phyloP scores from a whole-genome alignment of 2,113 vertebrate species.

The Xyrauchen texanus region DNA sequence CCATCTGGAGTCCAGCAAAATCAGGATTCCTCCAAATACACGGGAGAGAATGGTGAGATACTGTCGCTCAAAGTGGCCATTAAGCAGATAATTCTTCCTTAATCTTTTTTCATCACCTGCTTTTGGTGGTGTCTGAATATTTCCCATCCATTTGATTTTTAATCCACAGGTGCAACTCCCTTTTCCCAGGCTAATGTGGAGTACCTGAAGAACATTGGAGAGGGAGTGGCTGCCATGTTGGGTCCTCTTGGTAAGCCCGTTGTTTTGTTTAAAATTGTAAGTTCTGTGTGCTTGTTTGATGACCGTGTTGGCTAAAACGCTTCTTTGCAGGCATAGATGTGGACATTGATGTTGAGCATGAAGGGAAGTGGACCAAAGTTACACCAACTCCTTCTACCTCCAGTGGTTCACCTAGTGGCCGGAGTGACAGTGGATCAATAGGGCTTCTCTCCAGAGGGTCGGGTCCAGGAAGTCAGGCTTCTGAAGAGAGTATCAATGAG shows the following conservation, averaged over 20 bases:
- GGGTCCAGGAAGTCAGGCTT: constrained; percentile 38
- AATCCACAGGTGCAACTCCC: constrained; percentile 56
- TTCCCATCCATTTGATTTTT: background rate
- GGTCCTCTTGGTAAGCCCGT: constrained; percentile 85
- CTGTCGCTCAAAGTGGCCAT: background rate
- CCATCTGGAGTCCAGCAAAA: constrained; percentile 28
- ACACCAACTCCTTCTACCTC: constrained; percentile 64
- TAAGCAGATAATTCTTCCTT: background rate
- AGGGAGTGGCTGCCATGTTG: constrained; percentile 92
- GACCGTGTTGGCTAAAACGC: background rate
- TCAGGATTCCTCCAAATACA: constrained; percentile 2
- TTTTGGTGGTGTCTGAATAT: too few relatives aligned
- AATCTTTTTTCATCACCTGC: too few relatives aligned
- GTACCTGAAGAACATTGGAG: constrained; percentile 93
- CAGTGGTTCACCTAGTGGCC: constrained; percentile 57
- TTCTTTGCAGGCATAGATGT: constrained; percentile 87
- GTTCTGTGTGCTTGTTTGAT: background rate
- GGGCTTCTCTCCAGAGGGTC: constrained; percentile 30
- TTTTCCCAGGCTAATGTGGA: constrained; percentile 80
- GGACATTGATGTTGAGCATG: constrained; percentile 94
- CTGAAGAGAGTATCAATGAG: constrained; percentile 27
- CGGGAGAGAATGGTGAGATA: constrained; percentile 54
- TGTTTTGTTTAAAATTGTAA: background rate
- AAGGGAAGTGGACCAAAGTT: constrained; percentile 87
- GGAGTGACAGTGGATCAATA: constrained; percentile 40